These are phyloP conservation scores for Chloebia gouldiae DNA, from an alignment of 2,113 vertebrate genomes.

Conservation along the genomic window DNA sequence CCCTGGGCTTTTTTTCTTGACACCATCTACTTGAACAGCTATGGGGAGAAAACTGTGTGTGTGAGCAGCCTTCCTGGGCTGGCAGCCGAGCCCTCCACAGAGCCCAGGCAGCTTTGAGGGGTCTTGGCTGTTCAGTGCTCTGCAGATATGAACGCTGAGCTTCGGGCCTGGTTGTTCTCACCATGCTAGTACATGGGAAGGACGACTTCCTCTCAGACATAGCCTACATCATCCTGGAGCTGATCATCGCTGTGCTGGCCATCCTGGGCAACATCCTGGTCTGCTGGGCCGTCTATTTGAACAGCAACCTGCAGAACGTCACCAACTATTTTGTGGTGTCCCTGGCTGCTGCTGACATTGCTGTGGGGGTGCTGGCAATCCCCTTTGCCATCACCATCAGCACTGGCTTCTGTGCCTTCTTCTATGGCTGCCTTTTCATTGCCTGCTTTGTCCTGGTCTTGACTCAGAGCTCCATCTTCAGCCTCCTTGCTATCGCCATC, in stretches of 20 bases:
- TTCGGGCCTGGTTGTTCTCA: conserved; percentile 67
- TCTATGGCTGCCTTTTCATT: conserved; percentile 94
- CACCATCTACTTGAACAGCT: not conserved
- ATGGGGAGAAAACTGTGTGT: not conserved
- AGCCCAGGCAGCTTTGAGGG: not conserved
- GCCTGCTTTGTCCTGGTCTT: conserved; percentile 94
- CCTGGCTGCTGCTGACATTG: conserved; percentile 92
- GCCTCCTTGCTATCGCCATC: conserved; percentile 92
- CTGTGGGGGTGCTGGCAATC: conserved; percentile 92
- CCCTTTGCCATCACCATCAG: conserved; percentile 95
- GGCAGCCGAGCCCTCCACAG: not conserved
- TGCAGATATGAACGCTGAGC: conserved; percentile 89
- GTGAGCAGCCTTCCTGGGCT: not conserved
- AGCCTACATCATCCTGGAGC: conserved; percentile 86
- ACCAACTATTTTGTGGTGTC: conserved; percentile 98
- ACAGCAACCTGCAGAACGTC: conserved; percentile 95
- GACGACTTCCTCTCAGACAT: conserved; percentile 46
- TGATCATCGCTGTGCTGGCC: conserved; percentile 89
- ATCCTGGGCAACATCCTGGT: conserved; percentile 94
- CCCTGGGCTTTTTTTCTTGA: not conserved
- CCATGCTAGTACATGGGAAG: conserved; percentile 74
- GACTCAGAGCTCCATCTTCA: conserved; percentile 98
- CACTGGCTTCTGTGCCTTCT: conserved; percentile 92
- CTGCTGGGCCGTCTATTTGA: conserved; percentile 94
- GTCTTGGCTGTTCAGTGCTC: conserved; percentile 31